Conservation (phyloP, 2,888 invertebrate genomes). For the Campaea margaritaria region DNA sequence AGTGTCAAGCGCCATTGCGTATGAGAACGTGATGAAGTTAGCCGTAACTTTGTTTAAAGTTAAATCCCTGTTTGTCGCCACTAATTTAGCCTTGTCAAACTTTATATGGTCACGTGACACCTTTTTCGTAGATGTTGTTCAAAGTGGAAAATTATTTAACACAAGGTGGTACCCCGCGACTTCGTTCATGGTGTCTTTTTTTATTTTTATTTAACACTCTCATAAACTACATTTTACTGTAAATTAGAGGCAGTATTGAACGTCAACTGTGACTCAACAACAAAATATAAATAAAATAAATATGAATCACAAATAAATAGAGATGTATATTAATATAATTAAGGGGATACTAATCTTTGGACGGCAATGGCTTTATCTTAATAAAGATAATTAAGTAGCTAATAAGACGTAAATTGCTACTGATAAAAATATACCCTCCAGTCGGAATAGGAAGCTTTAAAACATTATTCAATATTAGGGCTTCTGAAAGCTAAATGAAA, state of each 20-base stretch:
- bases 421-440: conserved; percentile 1
- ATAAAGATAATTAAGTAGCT: conserved; percentile 13
- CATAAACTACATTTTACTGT: too few relatives aligned
- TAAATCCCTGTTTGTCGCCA: conserved; percentile 19
- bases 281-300: background rate
- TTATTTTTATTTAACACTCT: too few relatives aligned
- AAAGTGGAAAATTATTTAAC: too few relatives aligned
- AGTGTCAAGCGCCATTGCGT: conserved; percentile 33
- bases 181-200: too few relatives aligned
- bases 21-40: conserved; percentile 23
- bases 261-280: too few relatives aligned
- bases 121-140: background rate
- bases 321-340: background rate
- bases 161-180: too few relatives aligned
- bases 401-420: background rate
- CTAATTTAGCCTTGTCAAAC: conserved; percentile 9
- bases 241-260: too few relatives aligned
- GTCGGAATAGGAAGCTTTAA: background rate
- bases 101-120: conserved; percentile 7
- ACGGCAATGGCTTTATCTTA: conserved; percentile 6
- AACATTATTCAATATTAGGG: background rate
- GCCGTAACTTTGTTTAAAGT: conserved; percentile 30
- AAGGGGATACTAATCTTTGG: conserved; percentile 1
- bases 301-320: background rate
- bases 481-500: conserved; percentile 1